Base-by-base conservation (phyloP, 2,113 vertebrate genomes). In the Anhinga anhinga region DNA sequence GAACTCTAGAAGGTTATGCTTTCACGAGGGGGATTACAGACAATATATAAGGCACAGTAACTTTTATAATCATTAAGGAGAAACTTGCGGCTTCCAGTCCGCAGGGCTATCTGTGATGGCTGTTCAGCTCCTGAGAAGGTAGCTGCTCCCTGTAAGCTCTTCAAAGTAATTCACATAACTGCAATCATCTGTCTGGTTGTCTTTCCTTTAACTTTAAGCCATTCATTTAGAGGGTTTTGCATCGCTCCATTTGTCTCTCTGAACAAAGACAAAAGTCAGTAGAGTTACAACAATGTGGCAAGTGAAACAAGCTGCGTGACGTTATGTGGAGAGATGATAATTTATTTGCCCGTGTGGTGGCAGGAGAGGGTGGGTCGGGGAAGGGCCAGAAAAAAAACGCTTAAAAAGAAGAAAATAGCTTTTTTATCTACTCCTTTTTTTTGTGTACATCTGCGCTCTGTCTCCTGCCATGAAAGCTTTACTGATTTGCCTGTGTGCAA, bases 171-270 rank as follows among this genome's bases (percentile, higher is more conserved):
- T 78, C 40, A 16, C 18, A 16, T 56, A 38, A 27, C 81, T 70
- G 84, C 44, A 30, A 5, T 87, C n/a, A 61, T 47, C 49, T 69
- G 16, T 58, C 69, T 88, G 72, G 78, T 85, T 94, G 79, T 76
- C 30, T 92, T 95, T 80, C 77, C 73, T 94, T 67, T 83, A 77
- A 38, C 58, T 85, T 83, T 25, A 82, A 83, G 58, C 40, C 16
- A 15, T 56, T 83, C 3, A 13, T 76, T 88, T 79, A 73, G 74
- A 0, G 2, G 27, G n/a, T 58, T 95, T 86, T 88, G 45, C 90
- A 40, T 71, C 1, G 5, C 62, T 85, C 42, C 18, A 2, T 82
- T 88, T 85, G 61, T 84, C 61, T 88, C 45, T 40, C 44, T 42
- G 65, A 49, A 20, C 65, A 34, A 13, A 91, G 55, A 62, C 81